These are phyloP conservation scores for Pelecanoides urinatrix DNA, from an alignment of 2,113 vertebrate genomes.

Conservation along the genomic window DNA sequence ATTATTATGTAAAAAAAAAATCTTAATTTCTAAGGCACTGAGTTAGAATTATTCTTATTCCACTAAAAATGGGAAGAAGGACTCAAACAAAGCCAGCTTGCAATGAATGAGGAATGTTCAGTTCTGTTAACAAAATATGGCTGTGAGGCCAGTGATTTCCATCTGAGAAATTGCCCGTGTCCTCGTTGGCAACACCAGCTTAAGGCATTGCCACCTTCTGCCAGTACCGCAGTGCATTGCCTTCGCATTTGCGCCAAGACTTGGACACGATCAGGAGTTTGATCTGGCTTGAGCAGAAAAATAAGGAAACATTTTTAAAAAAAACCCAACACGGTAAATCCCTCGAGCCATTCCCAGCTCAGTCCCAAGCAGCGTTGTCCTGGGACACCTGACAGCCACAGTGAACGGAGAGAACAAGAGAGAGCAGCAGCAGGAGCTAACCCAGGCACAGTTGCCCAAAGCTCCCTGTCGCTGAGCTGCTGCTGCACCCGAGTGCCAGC, in stretches of 20 bases:
- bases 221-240: not conserved
- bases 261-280: not conserved
- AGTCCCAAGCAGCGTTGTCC: not conserved
- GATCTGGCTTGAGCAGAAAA: not conserved
- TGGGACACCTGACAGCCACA: not conserved
- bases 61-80: not conserved
- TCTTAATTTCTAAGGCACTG: not conserved
- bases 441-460: not conserved
- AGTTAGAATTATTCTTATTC: not conserved
- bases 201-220: not conserved
- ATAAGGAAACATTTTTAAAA: not conserved
- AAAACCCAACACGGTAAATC: no score
- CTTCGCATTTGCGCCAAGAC: not conserved
- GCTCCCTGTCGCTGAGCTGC: not conserved
- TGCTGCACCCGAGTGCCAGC: not conserved
- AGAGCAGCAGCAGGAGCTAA: not conserved
- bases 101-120: not conserved
- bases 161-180: not conserved
- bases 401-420: not conserved
- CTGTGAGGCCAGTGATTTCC: not conserved
- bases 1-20: not conserved
- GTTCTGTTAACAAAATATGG: not conserved
- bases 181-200: not conserved
- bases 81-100: conserved; percentile 2
- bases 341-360: not conserved